Evolutionary conservation across 1,140 invertebrate species (phyloP).

Genomic region (Pseudoatta argentina): DNA sequence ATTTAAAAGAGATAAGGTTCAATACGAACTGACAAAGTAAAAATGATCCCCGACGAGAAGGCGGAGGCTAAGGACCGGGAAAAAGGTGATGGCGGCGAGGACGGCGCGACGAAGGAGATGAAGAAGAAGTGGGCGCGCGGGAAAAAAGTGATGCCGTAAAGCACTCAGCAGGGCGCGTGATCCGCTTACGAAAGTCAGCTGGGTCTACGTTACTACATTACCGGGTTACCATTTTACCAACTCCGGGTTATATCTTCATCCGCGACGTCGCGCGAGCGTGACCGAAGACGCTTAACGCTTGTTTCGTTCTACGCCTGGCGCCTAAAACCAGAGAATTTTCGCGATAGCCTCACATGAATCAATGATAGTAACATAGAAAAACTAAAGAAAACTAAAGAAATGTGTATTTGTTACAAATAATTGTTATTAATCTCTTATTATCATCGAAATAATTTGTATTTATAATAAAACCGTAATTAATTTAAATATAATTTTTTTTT

Average conservation of each 20-base stretch:
- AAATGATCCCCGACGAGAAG: conserved; percentile 49
- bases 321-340: background rate
- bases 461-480: background rate
- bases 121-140: conserved; percentile 74
- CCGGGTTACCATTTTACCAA: conserved; percentile 77
- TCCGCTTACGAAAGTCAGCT: conserved; percentile 84
- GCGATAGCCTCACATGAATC: background rate
- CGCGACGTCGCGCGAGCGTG: conserved; percentile 58
- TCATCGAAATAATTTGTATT: background rate
- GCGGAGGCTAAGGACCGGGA: conserved; percentile 35
- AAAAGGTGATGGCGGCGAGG: conserved; percentile 49
- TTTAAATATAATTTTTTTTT: background rate
- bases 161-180: conserved; percentile 85
- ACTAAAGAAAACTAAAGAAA: background rate
- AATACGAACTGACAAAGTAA: conserved; percentile 59
- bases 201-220: conserved; percentile 76
- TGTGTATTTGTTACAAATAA: background rate
- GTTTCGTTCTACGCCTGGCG: conserved; percentile 49
- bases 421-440: too few species aligned
- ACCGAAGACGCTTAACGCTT: conserved; percentile 58
- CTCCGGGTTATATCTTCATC: conserved; percentile 67
- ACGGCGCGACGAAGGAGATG: conserved; percentile 63
- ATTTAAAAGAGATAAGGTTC: conserved; percentile 46
- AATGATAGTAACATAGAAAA: background rate
- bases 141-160: conserved; percentile 85